phyloP scores from a whole-genome alignment of 2,113 vertebrate species.

The Butorides virescens region DNA sequence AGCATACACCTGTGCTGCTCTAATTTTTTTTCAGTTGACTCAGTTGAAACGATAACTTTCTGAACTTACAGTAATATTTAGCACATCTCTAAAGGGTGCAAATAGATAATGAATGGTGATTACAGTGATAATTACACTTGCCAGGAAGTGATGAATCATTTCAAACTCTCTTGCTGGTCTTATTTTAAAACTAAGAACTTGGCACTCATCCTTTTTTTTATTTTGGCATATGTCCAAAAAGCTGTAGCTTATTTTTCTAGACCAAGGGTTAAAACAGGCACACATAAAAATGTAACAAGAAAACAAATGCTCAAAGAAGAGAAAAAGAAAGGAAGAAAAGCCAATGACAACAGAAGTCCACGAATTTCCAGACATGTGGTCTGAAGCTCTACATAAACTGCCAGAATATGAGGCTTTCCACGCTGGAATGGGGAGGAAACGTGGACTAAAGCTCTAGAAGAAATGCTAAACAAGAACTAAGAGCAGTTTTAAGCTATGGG shows the following conservation, averaged over 20 bases:
- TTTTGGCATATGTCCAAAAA: background rate
- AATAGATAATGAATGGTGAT: slow-evolving; percentile 15
- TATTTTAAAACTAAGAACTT: slow-evolving; percentile 38
- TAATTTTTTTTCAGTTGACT: background rate
- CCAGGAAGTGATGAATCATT: slow-evolving; percentile 54
- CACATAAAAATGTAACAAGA: background rate
- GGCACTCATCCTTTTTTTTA: background rate
- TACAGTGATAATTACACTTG: slow-evolving; percentile 34
- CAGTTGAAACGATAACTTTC: background rate
- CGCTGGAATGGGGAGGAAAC: background rate
- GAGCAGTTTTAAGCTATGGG: background rate
- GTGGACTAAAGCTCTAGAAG: background rate
- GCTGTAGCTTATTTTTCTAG: background rate
- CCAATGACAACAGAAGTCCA: background rate
- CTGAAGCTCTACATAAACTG: background rate
- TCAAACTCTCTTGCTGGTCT: background rate
- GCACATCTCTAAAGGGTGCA: background rate
- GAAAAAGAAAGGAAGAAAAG: background rate
- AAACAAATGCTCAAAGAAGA: background rate
- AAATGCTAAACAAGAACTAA: background rate
- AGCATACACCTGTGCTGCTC: background rate
- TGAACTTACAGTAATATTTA: background rate
- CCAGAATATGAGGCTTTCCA: slow-evolving; percentile 2
- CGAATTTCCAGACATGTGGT: background rate
- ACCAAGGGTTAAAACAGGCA: slow-evolving; percentile 20